Evolutionary conservation across 2,113 vertebrate species (phyloP).

Genomic region (Alouatta palliata): DNA sequence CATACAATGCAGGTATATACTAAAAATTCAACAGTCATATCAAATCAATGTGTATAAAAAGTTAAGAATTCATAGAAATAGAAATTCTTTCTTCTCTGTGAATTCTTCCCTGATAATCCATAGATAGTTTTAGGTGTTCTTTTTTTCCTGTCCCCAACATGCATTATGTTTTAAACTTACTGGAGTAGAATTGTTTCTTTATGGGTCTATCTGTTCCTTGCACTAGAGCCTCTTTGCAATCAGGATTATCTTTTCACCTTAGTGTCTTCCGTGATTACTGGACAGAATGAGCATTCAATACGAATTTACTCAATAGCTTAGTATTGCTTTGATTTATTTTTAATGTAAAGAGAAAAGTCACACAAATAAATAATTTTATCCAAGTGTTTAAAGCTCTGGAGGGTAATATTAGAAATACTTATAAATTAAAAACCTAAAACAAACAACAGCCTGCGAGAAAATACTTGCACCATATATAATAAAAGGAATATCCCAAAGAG

Average conservation of each 20-base stretch:
- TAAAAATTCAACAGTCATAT: not conserved
- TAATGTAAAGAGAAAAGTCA: slow-evolving; percentile 9
- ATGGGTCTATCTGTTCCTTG: not conserved
- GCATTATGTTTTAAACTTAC: not conserved
- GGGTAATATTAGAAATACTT: not conserved
- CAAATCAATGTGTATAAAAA: not conserved
- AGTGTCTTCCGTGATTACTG: not conserved
- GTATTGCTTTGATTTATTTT: slow-evolving; percentile 4
- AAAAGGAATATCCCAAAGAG: not conserved
- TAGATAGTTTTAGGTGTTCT: not conserved
- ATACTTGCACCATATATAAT: not conserved
- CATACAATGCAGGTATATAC: not conserved
- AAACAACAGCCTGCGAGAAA: not conserved
- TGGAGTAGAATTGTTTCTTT: not conserved
- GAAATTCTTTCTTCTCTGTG: not conserved
- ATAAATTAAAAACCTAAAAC: slow-evolving; percentile 5
- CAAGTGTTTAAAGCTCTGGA: not conserved
- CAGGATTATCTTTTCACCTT: not conserved
- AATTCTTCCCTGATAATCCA: not conserved
- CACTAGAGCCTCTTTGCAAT: not conserved
- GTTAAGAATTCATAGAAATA: slow-evolving; percentile 27
- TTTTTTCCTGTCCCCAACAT: not conserved
- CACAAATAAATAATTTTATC: not conserved
- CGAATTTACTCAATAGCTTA: not conserved
- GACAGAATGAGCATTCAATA: not conserved